Percentiles rank a stretch among this genome's conserved stretches.
These are phyloP conservation scores for Anagyrus pseudococci DNA, from an alignment of 2,888 invertebrate species.

Conservation along the genomic window DNA sequence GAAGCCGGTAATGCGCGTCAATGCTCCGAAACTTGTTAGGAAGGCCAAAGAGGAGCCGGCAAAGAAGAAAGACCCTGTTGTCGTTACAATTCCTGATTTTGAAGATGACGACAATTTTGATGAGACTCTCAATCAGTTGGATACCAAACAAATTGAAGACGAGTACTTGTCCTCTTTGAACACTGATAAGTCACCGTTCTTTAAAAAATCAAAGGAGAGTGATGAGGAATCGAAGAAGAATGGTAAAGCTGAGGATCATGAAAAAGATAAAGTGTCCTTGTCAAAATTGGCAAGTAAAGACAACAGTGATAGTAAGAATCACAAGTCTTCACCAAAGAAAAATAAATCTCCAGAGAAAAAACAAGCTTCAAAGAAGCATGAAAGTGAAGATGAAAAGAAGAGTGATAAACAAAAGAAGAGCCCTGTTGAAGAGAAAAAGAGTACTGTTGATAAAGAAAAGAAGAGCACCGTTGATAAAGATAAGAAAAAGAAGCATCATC, in stretches of 20 bases:
- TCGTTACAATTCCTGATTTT: conserved; percentile 60
- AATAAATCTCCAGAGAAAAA: no score
- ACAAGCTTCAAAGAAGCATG: neutral
- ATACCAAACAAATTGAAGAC: conserved; percentile 60
- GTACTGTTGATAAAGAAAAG: conserved; percentile 23
- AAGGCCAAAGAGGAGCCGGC: conserved; percentile 21
- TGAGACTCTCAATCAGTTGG: conserved; percentile 71
- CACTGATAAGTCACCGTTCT: neutral
- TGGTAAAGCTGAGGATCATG: neutral
- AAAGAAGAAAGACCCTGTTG: neutral
- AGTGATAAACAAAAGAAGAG: neutral
- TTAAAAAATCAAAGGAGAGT: conserved; percentile 2
- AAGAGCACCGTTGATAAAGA: conserved; percentile 8
- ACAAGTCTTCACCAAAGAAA: neutral
- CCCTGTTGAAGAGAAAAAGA: conserved; percentile 24
- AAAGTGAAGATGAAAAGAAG: neutral
- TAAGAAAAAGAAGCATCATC: conserved; percentile 8
- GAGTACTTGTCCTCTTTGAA: conserved; percentile 51
- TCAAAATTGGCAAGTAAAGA: neutral
- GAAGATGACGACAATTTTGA: conserved; percentile 76
- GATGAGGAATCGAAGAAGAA: neutral
- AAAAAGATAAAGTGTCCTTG: neutral
- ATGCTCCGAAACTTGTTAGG: conserved; percentile 58
- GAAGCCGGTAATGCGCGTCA: conserved; percentile 68
- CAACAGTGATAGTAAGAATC: neutral